These are phyloP conservation scores for Rhabdornis inornatus DNA, from an alignment of 2,113 vertebrate species.

Conservation along the genomic window DNA sequence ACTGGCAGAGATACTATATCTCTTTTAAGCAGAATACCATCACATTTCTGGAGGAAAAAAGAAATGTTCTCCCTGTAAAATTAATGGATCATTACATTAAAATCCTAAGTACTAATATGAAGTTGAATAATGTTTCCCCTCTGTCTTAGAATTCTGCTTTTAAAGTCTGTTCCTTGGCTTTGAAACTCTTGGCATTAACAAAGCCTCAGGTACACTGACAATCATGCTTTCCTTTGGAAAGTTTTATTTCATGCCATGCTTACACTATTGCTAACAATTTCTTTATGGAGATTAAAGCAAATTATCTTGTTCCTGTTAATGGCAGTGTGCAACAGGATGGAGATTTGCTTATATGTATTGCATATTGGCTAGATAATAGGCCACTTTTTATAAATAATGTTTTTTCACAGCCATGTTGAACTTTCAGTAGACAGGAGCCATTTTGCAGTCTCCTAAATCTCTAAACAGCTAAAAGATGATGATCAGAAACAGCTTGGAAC, in stretches of 20 bases:
- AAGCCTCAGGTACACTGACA: neutral
- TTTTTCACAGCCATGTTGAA: neutral
- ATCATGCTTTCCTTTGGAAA: neutral
- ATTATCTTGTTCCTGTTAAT: neutral
- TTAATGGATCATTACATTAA: neutral
- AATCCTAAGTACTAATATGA: neutral
- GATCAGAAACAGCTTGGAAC: neutral
- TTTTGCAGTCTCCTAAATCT: neutral
- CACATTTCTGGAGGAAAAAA: neutral
- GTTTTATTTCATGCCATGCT: neutral
- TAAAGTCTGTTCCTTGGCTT: neutral
- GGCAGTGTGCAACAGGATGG: fast-evolving
- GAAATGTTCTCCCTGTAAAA: neutral
- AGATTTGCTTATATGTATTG: neutral
- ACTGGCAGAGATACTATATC: neutral
- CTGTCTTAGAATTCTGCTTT: neutral
- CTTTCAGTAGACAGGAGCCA: neutral
- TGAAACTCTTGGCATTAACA: neutral
- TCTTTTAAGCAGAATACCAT: neutral
- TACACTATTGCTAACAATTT: neutral
- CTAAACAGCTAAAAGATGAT: neutral
- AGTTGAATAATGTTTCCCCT: neutral
- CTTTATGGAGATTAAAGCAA: neutral
- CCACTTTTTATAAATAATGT: neutral
- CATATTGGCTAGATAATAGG: neutral